Conservation (phyloP, 1,140 invertebrate species). For the Drosophila ambigua region DNA sequence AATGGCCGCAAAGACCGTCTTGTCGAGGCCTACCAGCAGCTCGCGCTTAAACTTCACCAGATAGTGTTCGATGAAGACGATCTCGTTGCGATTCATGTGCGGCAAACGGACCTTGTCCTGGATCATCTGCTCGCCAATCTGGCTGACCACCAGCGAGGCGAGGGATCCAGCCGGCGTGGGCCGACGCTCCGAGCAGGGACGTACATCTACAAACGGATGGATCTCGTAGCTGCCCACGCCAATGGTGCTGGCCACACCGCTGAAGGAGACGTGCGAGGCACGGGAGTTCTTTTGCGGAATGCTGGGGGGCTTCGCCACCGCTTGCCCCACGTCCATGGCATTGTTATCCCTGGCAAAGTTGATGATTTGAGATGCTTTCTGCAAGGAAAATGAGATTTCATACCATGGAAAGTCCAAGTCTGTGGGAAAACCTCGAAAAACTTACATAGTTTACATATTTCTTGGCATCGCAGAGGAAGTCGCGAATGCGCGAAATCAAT, state of each 20-base stretch:
- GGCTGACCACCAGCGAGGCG: slow-evolving; percentile 65
- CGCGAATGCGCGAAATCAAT: slow-evolving; percentile 48
- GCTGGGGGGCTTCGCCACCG: slow-evolving; percentile 6
- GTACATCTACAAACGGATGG: slow-evolving; percentile 75
- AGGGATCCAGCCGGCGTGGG: slow-evolving; percentile 76
- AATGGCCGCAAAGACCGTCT: slow-evolving; percentile 73
- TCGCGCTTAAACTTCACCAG: slow-evolving; percentile 79
- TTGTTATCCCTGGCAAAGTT: slow-evolving; percentile 57
- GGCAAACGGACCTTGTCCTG: slow-evolving; percentile 55
- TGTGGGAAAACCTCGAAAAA: background rate
- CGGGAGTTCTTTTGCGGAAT: slow-evolving; percentile 41
- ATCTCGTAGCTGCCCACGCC: slow-evolving; percentile 77
- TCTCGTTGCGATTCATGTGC: slow-evolving; percentile 61
- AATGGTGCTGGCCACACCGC: slow-evolving; percentile 63
- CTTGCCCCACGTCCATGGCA: slow-evolving; percentile 46
- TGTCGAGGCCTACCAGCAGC: slow-evolving; percentile 69
- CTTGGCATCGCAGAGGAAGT: slow-evolving; percentile 75
- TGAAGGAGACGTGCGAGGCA: slow-evolving; percentile 72
- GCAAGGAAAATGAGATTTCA: background rate
- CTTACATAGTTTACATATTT: slow-evolving; percentile 74
- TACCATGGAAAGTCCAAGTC: background rate
- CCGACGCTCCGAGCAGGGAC: slow-evolving; percentile 51
- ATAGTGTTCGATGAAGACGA: slow-evolving; percentile 78
- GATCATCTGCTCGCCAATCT: slow-evolving; percentile 58
- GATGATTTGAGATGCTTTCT: slow-evolving; percentile 76